Percentiles rank a stretch among this genome's conserved stretches.
Evolutionary conservation across 2,113 vertebrate species (phyloP).

Genomic region (Xiphophorus couchianus): DNA sequence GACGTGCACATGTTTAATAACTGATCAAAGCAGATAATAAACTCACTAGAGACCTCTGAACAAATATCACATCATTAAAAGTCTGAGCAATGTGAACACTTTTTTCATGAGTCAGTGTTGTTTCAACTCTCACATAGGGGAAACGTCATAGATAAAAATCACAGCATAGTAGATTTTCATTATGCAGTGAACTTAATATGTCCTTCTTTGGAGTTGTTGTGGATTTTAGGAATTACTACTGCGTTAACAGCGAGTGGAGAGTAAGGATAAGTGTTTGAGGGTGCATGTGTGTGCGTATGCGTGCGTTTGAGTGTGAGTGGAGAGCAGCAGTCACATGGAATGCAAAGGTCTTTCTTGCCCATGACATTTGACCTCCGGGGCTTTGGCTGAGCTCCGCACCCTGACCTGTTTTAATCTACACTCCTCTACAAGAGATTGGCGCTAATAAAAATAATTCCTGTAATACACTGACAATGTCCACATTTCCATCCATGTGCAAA

Average conservation of each 20-base stretch:
- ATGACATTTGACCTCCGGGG: conserved; percentile 75
- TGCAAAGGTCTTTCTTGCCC: conserved; percentile 72
- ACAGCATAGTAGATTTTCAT: conserved; percentile 25
- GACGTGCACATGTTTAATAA: conserved; percentile 12
- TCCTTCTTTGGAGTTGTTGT: conserved; percentile 45
- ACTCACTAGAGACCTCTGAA: conserved; percentile 30
- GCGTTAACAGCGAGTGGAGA: conserved; percentile 8
- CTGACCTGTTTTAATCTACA: conserved; percentile 75
- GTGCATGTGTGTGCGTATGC: conserved; percentile 13
- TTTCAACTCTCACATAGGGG: conserved; percentile 18
- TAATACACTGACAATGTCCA: background rate
- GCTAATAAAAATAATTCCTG: conserved; percentile 13
- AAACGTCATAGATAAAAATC: conserved; percentile 44
- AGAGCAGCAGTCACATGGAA: conserved; percentile 70
- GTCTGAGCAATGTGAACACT: conserved; percentile 1
- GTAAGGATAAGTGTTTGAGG: conserved; percentile 37
- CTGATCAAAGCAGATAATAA: conserved; percentile 30
- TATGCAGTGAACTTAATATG: conserved; percentile 24
- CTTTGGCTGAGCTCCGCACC: conserved; percentile 66
- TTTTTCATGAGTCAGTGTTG: conserved; percentile 49
- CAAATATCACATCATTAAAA: conserved; percentile 42
- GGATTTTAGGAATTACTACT: conserved; percentile 11
- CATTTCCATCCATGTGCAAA: background rate
- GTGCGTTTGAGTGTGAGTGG: conserved; percentile 21
- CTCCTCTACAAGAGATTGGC: conserved; percentile 63